A percentile compares a stretch with the other conserved stretches of the same genome.
phyloP scores from a whole-genome alignment of 2,797 vertebrate genomes.

The Chiloscyllium punctatum region DNA sequence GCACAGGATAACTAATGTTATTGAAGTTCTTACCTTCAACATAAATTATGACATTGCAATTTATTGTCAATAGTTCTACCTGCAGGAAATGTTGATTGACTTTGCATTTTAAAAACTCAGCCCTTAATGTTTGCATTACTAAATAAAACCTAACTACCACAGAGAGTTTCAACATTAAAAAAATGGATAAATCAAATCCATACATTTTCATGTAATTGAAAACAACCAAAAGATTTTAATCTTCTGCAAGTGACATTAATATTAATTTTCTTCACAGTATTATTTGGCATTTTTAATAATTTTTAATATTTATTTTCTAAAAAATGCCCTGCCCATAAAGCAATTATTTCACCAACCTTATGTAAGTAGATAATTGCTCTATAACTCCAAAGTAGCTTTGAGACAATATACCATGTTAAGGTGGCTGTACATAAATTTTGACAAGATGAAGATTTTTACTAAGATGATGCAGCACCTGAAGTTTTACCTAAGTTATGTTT shows the following conservation, averaged over 20 bases:
- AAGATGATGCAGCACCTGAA: neutral
- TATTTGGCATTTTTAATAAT: neutral
- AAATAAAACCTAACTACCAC: constrained; percentile 49
- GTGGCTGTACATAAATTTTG: neutral
- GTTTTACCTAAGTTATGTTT: neutral
- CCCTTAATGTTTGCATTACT: constrained; percentile 52
- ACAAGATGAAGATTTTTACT: neutral
- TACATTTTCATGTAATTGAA: neutral
- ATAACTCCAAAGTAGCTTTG: neutral
- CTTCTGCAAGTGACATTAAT: neutral
- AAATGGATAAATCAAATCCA: constrained; percentile 47
- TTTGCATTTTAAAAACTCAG: constrained; percentile 43
- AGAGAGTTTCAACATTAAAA: constrained; percentile 51
- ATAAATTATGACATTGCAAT: constrained; percentile 4
- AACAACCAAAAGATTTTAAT: neutral
- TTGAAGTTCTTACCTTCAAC: neutral
- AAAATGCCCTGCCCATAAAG: neutral
- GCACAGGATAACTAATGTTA: neutral
- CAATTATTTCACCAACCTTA: neutral
- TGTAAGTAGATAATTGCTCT: neutral
- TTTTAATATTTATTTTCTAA: neutral
- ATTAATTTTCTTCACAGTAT: neutral
- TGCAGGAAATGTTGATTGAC: constrained; percentile 47
- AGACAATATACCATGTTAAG: neutral
- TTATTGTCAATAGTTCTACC: neutral